Conservation (phyloP, 1,140 invertebrate species). For the Trachelipus rathkii region DNA sequence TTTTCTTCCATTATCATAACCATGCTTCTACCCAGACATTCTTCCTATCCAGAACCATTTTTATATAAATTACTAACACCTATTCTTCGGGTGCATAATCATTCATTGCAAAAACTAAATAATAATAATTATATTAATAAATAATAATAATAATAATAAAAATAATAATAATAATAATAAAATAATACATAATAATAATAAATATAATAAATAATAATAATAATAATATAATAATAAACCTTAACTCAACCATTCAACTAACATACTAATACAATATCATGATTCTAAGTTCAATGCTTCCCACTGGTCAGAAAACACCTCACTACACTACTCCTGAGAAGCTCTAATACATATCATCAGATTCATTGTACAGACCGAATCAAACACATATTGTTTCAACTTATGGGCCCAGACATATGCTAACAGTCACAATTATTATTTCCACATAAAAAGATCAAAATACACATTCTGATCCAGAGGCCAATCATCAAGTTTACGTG, state of each 20-base stretch:
- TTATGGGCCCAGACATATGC: slow-evolving; percentile 39
- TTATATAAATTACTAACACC: slow-evolving; percentile 23
- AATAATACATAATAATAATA: background rate
- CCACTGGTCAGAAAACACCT: slow-evolving; percentile 14
- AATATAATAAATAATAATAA: too few relatives aligned
- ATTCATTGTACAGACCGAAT: slow-evolving; percentile 36
- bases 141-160: too few relatives aligned
- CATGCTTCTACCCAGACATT: background rate
- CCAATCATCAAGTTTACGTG: slow-evolving; percentile 9
- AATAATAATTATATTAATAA: slow-evolving; percentile 14
- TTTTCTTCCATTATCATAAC: background rate
- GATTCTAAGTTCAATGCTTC: slow-evolving; percentile 19
- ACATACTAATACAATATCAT: slow-evolving; percentile 42
- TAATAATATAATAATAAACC: slow-evolving; percentile 18
- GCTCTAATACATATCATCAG: slow-evolving; percentile 42
- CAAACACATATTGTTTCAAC: slow-evolving; percentile 42
- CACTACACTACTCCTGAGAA: slow-evolving; percentile 37
- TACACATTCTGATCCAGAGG: slow-evolving; percentile 10
- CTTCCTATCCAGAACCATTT: slow-evolving; percentile 18
- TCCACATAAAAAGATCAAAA: slow-evolving; percentile 31
- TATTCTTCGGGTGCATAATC: background rate
- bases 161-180: background rate
- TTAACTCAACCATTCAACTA: slow-evolving; percentile 43
- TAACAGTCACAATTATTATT: slow-evolving; percentile 26
- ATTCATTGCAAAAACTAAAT: background rate